These are phyloP conservation scores for Argyra leucocephala DNA, from an alignment of 2,888 invertebrate genomes.

Conservation along the genomic window DNA sequence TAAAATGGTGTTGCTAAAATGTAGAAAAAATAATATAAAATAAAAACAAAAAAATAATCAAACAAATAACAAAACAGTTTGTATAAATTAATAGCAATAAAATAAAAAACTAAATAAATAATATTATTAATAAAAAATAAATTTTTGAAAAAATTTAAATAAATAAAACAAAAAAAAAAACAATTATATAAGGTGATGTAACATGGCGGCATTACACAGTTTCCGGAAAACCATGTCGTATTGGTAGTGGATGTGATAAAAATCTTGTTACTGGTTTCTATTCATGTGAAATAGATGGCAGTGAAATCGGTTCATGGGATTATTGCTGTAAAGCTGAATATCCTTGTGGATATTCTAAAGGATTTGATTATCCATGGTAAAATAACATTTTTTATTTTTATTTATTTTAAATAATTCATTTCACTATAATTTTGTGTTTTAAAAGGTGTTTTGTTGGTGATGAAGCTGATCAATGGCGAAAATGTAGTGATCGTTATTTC, in stretches of 20 bases:
- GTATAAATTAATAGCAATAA: too few species aligned
- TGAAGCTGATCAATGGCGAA: constrained; percentile 70
- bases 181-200: constrained; percentile 43
- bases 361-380: constrained; percentile 73
- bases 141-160: neutral
- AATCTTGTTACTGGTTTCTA: constrained; percentile 71
- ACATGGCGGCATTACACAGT: constrained; percentile 71
- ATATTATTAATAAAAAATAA: neutral
- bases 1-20: too few species aligned
- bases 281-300: constrained; percentile 71
- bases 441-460: constrained; percentile 76
- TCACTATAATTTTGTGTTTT: neutral
- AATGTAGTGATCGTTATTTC: constrained; percentile 74
- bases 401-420: neutral
- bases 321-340: constrained; percentile 77
- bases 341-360: constrained; percentile 74
- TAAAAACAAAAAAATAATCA: too few species aligned
- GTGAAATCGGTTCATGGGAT: constrained; percentile 65
- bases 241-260: constrained; percentile 59
- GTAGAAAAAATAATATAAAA: too few species aligned
- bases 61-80: too few species aligned
- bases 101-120: too few species aligned
- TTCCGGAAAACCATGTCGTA: constrained; percentile 67
- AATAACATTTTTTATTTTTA: constrained; percentile 19
- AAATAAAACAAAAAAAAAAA: constrained; percentile 16